These are phyloP conservation scores for Ericerus pela DNA, from an alignment of 1,140 invertebrate species.

Conservation along the genomic window DNA sequence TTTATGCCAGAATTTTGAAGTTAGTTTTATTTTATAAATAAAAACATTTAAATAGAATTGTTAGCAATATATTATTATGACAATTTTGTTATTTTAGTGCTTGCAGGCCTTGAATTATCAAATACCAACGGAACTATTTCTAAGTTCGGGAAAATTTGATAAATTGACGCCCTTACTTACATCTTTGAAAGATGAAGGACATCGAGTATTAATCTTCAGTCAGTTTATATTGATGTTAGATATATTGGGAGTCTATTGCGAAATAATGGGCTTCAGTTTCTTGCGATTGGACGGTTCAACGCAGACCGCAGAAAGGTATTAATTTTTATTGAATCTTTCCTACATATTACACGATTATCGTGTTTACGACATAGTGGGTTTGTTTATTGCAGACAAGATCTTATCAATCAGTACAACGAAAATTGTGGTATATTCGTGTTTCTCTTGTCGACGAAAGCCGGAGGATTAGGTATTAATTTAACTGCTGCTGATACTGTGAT, in stretches of 20 bases:
- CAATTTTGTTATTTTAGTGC: conserved; percentile 19
- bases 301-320: conserved; percentile 53
- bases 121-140: conserved; percentile 55
- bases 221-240: conserved; percentile 90
- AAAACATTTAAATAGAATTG: neutral
- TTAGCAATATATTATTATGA: neutral
- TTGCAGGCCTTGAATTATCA: conserved; percentile 23
- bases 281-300: conserved; percentile 73
- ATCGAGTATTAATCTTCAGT: conserved; percentile 80
- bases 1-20: conserved; percentile 47
- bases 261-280: conserved; percentile 51
- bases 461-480: conserved; percentile 82
- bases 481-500: conserved; percentile 86
- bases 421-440: conserved; percentile 64
- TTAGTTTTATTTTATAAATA: conserved; percentile 27
- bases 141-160: conserved; percentile 67
- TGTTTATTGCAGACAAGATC: conserved; percentile 43
- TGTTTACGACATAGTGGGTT: neutral
- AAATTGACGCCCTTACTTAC: conserved; percentile 64
- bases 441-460: conserved; percentile 66
- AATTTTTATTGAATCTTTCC: neutral
- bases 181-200: conserved; percentile 50
- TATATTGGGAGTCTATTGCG: conserved; percentile 70
- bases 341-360: neutral
- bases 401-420: conserved; percentile 63